Evolutionary conservation across 2,888 invertebrate genomes (phyloP).

Genomic region (Oscheius sp.): DNA sequence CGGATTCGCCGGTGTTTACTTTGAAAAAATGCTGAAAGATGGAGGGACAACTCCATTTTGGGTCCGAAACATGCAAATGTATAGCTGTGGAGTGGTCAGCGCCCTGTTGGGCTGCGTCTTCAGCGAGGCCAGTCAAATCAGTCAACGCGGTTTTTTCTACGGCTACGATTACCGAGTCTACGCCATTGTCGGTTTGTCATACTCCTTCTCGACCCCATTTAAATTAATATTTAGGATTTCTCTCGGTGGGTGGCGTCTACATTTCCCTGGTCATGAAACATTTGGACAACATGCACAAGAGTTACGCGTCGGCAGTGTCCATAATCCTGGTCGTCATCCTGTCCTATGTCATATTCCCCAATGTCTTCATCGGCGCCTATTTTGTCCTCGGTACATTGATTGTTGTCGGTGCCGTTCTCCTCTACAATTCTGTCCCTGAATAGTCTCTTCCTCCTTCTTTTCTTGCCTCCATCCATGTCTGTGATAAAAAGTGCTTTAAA

Average conservation of each 20-base stretch:
- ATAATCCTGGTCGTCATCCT: slow-evolving; percentile 71
- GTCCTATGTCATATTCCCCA: slow-evolving; percentile 64
- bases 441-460: slow-evolving; percentile 24
- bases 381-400: slow-evolving; percentile 70
- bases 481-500: slow-evolving; percentile 36
- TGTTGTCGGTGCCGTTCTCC: slow-evolving; percentile 71
- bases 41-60: slow-evolving; percentile 71
- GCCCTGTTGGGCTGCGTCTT: slow-evolving; percentile 63
- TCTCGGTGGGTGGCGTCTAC: slow-evolving; percentile 72
- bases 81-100: slow-evolving; percentile 71
- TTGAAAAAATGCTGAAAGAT: slow-evolving; percentile 74
- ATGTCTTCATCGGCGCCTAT: slow-evolving; percentile 64
- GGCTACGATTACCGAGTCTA: slow-evolving; percentile 71
- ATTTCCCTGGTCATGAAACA: slow-evolving; percentile 73
- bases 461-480: slow-evolving; percentile 1
- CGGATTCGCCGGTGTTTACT: slow-evolving; percentile 74
- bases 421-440: slow-evolving; percentile 72
- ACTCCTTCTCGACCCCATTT: too few relatives aligned
- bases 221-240: slow-evolving; percentile 56
- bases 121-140: slow-evolving; percentile 61
- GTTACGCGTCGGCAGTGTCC: slow-evolving; percentile 73
- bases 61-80: slow-evolving; percentile 74
- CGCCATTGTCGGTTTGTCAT: slow-evolving; percentile 64
- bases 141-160: slow-evolving; percentile 69
- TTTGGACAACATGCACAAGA: slow-evolving; percentile 73